Conservation (phyloP, 1,140 invertebrate species). For the Drosophila orena region DNA sequence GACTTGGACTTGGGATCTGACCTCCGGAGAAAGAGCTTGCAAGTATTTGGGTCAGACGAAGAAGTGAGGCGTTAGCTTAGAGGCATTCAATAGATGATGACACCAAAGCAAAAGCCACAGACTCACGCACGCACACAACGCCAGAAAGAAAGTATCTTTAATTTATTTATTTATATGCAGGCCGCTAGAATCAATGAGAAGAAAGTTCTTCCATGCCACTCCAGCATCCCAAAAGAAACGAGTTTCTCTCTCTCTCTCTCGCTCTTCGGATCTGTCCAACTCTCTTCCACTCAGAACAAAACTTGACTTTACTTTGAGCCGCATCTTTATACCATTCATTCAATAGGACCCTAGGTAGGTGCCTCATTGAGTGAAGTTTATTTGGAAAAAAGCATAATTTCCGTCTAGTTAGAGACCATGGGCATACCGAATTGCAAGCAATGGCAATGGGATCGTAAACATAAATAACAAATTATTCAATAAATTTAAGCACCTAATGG, state of each 20-base stretch:
- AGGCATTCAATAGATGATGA: slow-evolving; percentile 66
- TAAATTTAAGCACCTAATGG: background rate
- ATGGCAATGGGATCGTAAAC: background rate
- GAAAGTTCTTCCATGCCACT: slow-evolving; percentile 64
- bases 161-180: slow-evolving; percentile 80
- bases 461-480: background rate
- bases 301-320: slow-evolving; percentile 31
- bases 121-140: slow-evolving; percentile 33
- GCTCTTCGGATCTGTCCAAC: slow-evolving; percentile 20
- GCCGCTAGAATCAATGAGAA: slow-evolving; percentile 76
- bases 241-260: slow-evolving; percentile 44
- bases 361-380: slow-evolving; percentile 40
- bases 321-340: slow-evolving; percentile 27
- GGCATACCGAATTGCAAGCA: background rate
- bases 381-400: background rate
- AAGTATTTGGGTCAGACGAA: slow-evolving; percentile 70
- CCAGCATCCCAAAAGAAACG: slow-evolving; percentile 63
- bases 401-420: background rate
- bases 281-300: slow-evolving; percentile 47
- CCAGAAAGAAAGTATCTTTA: slow-evolving; percentile 78
- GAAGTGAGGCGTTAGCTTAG: slow-evolving; percentile 36
- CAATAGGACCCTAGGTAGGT: slow-evolving; percentile 30
- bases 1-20: slow-evolving; percentile 36
- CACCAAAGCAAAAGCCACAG: slow-evolving; percentile 53
- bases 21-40: slow-evolving; percentile 50